Base-by-base conservation (phyloP, 2,797 vertebrate genomes). In the Sphenodon punctatus region DNA sequence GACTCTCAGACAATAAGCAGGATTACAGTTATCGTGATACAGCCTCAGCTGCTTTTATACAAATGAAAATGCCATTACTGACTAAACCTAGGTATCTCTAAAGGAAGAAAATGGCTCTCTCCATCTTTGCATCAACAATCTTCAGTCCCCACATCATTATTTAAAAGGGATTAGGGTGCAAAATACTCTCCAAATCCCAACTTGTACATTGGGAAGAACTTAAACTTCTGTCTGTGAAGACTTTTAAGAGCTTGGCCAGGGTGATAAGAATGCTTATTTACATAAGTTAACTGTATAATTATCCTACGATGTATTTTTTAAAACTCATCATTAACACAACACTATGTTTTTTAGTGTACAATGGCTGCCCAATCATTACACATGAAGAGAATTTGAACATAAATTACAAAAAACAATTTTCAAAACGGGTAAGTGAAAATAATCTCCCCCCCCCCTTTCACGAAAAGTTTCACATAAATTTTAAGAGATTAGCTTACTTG, bases 401-500 rank as follows among this genome's bases (percentile, higher is more conserved):
- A 38, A 38, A 34, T 14, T 14, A 22, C 27, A 39, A 42, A 23
- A 49, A 36, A 8, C 30, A 53, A 20, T 27, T n/a, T 11, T 74
- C 41, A 36, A 20, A 45, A 56, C 27, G 53, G 10, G 11, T n/a
- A n/a, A n/a, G 9, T 45, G 9, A 63, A 14, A 19, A 23, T n/a
- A 23, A 27, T 9, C 11, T 20, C 3, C 4, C 55, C 13, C 34
- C 34, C 36, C 48, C 34, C 30, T 41, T 15, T 5, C 25, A 68
- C 67, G 6, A 27, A 67, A 87, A 84, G 39, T n/a, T 67, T 70
- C 14, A 11, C 49, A 25, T 5, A 10, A 67, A 46, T 32, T 83
- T 84, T 2, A 1, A 65, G 84, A 84, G 72, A 76, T 71, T 81
- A 8, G 59, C 86, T 38, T 45, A 60, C 75, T 34, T 60, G 74